These are phyloP conservation scores for Geopemphigus sp. DNA, from an alignment of 1,140 invertebrate genomes.

Conservation along the genomic window DNA sequence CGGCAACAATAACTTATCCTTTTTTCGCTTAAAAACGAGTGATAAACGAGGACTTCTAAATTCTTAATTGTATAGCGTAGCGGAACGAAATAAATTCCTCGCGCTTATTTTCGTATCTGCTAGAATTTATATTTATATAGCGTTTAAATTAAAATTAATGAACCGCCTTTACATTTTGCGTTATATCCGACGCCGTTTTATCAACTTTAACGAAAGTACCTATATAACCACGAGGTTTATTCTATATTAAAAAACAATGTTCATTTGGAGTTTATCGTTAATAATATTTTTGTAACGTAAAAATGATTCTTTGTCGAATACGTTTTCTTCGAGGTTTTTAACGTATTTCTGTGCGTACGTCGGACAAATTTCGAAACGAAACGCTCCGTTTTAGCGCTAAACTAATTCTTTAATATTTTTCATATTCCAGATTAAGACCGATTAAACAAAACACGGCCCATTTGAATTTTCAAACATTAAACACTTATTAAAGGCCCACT, in stretches of 20 bases:
- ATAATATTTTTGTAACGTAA: no score
- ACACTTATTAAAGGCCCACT: no score
- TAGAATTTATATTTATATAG: neutral
- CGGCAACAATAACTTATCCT: neutral
- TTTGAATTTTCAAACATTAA: no score
- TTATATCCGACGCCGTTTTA: neutral
- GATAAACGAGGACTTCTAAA: neutral
- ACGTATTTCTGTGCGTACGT: no score
- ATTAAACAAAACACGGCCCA: no score
- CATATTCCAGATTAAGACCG: no score
- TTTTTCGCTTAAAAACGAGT: neutral
- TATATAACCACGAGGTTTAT: neutral
- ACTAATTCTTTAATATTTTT: no score
- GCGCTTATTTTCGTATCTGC: neutral
- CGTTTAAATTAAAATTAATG: slow-evolving; percentile 16
- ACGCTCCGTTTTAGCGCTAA: no score
- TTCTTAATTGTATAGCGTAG: neutral
- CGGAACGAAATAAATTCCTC: neutral
- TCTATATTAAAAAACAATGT: neutral
- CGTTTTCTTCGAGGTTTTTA: no score
- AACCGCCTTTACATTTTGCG: neutral
- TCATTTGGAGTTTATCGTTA: no score
- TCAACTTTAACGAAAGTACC: neutral
- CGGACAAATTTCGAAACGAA: no score
- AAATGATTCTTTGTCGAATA: no score